Evolutionary conservation across 1,140 invertebrate genomes (phyloP).

Genomic region (Bombus breviceps): DNA sequence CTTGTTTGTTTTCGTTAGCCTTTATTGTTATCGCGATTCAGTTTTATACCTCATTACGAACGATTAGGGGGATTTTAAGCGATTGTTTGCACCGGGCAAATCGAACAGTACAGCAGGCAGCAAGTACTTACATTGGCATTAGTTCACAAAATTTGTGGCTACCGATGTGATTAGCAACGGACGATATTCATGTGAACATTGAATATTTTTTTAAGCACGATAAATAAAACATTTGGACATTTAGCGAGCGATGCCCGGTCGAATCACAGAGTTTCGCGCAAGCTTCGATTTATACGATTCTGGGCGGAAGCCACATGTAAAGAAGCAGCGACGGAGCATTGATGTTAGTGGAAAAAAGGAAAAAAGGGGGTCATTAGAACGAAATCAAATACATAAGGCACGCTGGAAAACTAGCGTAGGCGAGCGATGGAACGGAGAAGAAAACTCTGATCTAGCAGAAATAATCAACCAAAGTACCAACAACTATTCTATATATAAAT

Average conservation of each 20-base stretch:
- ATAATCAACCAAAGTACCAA: slow-evolving; percentile 78
- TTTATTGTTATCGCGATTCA: slow-evolving; percentile 22
- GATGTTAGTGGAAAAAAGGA: neutral
- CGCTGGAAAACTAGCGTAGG: slow-evolving; percentile 62
- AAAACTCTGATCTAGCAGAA: slow-evolving; percentile 75
- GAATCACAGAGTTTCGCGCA: slow-evolving; percentile 36
- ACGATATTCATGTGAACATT: neutral
- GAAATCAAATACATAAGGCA: slow-evolving; percentile 48
- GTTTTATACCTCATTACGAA: neutral
- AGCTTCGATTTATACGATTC: slow-evolving; percentile 38
- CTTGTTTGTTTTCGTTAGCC: slow-evolving; percentile 9
- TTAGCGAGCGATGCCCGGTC: slow-evolving; percentile 68
- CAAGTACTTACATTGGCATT: neutral
- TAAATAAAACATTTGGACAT: slow-evolving; percentile 63
- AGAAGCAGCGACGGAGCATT: neutral
- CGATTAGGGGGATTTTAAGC: neutral
- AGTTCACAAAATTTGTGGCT: slow-evolving; percentile 13
- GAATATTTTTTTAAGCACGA: slow-evolving; percentile 38
- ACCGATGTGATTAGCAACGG: neutral
- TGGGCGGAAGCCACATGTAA: neutral
- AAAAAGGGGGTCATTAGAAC: neutral
- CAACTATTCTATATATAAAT: slow-evolving; percentile 68
- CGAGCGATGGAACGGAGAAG: slow-evolving; percentile 73
- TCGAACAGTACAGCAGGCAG: neutral
- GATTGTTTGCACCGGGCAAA: neutral